phyloP scores from a whole-genome alignment of 2,888 invertebrate genomes.

The Criorhina ranunculi region DNA sequence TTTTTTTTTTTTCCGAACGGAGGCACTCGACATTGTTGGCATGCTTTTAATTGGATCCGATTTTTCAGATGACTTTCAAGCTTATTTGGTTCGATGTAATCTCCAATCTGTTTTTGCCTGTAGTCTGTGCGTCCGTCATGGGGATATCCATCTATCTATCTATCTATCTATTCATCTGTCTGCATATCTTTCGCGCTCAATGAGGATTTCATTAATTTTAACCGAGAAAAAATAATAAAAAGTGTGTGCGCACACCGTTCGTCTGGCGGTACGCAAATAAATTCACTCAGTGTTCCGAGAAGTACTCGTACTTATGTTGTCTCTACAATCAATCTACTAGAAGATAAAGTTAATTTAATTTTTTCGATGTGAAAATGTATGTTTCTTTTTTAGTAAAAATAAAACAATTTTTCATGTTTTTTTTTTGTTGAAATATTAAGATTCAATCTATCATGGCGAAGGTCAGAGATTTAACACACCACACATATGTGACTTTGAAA shows the following conservation, averaged over 20 bases:
- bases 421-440: slow-evolving; percentile 1
- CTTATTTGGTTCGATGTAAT: slow-evolving; percentile 59
- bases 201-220: slow-evolving; percentile 75
- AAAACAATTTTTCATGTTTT: slow-evolving; percentile 5
- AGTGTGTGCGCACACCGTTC: slow-evolving; percentile 43
- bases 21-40: slow-evolving; percentile 75
- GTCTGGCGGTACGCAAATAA: slow-evolving; percentile 51
- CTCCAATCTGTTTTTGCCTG: slow-evolving; percentile 20
- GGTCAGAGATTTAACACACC: neutral
- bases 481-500: slow-evolving; percentile 13
- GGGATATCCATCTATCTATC: slow-evolving; percentile 40
- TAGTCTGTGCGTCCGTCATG: slow-evolving; percentile 17
- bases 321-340: slow-evolving; percentile 67
- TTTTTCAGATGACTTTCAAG: slow-evolving; percentile 69
- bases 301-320: slow-evolving; percentile 60
- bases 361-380: slow-evolving; percentile 28
- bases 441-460: slow-evolving; percentile 9
- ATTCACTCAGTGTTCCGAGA: slow-evolving; percentile 56
- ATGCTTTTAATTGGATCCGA: slow-evolving; percentile 74
- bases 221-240: slow-evolving; percentile 60
- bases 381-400: slow-evolving; percentile 5
- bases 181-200: slow-evolving; percentile 69
- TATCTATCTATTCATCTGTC: slow-evolving; percentile 53
- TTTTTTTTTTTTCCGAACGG: slow-evolving; percentile 44
- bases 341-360: slow-evolving; percentile 63